Evolutionary conservation across 2,113 vertebrate genomes (phyloP).

Genomic region (Rhinichthys klamathensis): DNA sequence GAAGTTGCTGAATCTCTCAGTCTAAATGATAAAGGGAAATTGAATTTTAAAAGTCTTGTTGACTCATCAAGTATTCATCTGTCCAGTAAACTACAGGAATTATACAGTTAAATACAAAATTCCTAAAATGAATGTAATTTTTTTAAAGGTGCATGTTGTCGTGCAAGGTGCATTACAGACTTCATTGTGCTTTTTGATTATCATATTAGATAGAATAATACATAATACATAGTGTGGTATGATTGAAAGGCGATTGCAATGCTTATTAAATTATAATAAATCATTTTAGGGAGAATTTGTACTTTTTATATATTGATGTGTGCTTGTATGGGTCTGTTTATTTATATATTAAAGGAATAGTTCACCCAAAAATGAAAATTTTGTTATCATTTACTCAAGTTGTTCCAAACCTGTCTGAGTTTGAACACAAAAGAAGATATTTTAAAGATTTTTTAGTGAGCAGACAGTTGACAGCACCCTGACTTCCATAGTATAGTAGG

Average conservation of each 20-base stretch:
- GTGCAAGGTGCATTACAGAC: not conserved
- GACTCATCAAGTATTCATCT: not conserved
- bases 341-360: not conserved
- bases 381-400: too few relatives aligned
- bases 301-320: not conserved
- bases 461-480: too few relatives aligned
- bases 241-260: not conserved
- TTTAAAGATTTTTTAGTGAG: too few relatives aligned
- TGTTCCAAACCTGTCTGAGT: too few relatives aligned
- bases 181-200: not conserved
- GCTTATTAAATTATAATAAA: not conserved
- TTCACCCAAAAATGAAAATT: too few relatives aligned
- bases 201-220: not conserved
- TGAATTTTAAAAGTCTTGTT: not conserved
- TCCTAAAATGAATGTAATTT: not conserved
- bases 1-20: not conserved
- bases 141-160: not conserved
- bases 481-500: too few relatives aligned
- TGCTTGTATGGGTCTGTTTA: not conserved
- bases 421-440: too few relatives aligned
- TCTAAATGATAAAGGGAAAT: not conserved
- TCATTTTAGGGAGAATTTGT: not conserved
- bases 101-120: not conserved
- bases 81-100: not conserved
- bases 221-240: not conserved